A percentile compares a stretch with the other conserved stretches of the same genome.
These are phyloP conservation scores for Sakesphorus luctuosus DNA, from an alignment of 2,113 vertebrate genomes.

Conservation along the genomic window DNA sequence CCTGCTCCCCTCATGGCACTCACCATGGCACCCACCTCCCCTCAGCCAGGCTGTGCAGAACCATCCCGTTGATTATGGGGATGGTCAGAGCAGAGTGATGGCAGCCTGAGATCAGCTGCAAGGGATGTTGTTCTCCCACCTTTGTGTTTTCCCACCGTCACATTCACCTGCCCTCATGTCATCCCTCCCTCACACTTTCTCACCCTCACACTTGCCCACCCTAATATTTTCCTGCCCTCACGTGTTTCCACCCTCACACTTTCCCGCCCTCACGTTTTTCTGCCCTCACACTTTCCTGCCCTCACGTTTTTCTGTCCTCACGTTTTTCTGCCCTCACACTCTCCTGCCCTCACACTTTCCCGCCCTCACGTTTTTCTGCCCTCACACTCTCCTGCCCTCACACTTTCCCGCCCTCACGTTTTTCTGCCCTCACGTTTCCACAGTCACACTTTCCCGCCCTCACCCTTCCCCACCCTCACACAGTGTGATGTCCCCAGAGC, in stretches of 20 bases:
- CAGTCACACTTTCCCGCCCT: too few relatives aligned
- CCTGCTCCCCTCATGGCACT: neutral
- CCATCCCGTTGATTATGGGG: neutral
- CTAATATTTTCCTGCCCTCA: accelerated
- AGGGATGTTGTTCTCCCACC: neutral
- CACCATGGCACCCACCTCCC: accelerated
- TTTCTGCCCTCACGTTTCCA: too few relatives aligned
- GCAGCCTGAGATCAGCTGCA: neutral
- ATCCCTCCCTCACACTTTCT: neutral
- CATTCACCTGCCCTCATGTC: neutral
- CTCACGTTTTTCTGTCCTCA: too few relatives aligned
- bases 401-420: too few relatives aligned
- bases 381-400: too few relatives aligned
- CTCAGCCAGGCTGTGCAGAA: neutral
- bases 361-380: too few relatives aligned
- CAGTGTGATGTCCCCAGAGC: too few relatives aligned
- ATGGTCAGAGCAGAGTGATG: neutral
- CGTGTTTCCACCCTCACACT: neutral
- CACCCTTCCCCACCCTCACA: too few relatives aligned
- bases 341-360: too few relatives aligned
- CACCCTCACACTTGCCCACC: neutral
- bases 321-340: too few relatives aligned
- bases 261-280: neutral
- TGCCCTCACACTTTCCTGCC: too few relatives aligned
- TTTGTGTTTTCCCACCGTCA: neutral